Evolutionary conservation across 2,113 vertebrate genomes (phyloP), one percentile per base, ranked within the genome.

Genomic region (Tachycineta bicolor): DNA sequence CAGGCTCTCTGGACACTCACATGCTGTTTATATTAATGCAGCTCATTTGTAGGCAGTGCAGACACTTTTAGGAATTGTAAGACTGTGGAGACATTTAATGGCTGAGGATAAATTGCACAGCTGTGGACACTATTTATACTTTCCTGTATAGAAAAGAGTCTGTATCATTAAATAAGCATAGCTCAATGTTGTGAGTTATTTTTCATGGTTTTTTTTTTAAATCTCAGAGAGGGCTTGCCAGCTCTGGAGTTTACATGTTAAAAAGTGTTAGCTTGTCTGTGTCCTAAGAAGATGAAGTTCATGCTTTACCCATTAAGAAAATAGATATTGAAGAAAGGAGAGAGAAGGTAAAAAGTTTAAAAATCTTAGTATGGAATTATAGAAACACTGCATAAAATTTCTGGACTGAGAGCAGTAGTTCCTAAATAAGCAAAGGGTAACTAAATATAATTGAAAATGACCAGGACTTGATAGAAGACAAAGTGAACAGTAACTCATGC

Each of bases 101-200:
- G 68, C 88, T 53, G 31, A 41, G 64, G 94, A 93, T 87, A 67
- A 95, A 88, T 90, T 63, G 83, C 80, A 75, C 91, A 94, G 93
- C 93, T 96, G 90, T 77, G 85, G 76, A 77, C 75, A 70, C 94
- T 96, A 85, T 95, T 91, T 96, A 88, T 94, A 96, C 44, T 79
- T 84, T 23, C 0, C 2, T 59, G 4, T 74, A 33, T 31, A 93
- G 70, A 85, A 69, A 86, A 73, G 65, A 56, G 92, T 50, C 74
- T 70, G 20, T 78, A 69, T 85, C 39, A 52, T 80, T 81, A 90
- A 93, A 83, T 18, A 81, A 44, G 56, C 76, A 44, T 14, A 59
- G 76, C 93, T 92, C 17, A 47, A 0, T n/a, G 29, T 22, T 84
- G 53, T 19, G 59, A 75, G 55, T 65, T 84, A 63, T 60, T 94